A percentile compares a stretch with the other conserved stretches of the same genome.
Evolutionary conservation across 2,113 vertebrate species (phyloP).

Genomic region (Cromileptes altivelis): DNA sequence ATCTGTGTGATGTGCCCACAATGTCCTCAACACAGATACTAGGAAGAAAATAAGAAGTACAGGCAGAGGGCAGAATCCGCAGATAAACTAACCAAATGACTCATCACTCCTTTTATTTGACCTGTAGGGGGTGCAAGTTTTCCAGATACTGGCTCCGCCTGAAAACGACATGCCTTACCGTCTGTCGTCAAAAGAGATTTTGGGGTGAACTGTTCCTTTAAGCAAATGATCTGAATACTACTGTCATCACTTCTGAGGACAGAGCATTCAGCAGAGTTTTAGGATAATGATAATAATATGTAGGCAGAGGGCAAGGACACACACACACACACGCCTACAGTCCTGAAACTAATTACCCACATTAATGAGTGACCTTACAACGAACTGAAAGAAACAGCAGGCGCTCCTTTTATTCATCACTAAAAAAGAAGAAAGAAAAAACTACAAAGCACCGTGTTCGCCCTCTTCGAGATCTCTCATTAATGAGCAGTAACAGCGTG

Average conservation of each 20-base stretch:
- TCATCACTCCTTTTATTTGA: no score
- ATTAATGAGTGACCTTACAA: conserved; percentile 45
- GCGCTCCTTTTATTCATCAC: conserved; percentile 10
- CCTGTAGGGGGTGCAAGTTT: no score
- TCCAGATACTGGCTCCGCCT: no score
- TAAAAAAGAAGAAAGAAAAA: conserved; percentile 20
- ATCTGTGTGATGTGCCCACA: no score
- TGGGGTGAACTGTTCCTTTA: not conserved
- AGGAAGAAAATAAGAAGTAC: no score
- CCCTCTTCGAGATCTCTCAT: not conserved
- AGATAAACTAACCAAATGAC: no score
- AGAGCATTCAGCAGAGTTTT: not conserved
- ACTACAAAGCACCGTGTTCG: conserved; percentile 26
- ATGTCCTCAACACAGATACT: no score
- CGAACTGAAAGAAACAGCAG: conserved; percentile 33
- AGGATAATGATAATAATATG: conserved; percentile 1
- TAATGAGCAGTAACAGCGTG: conserved; percentile 45
- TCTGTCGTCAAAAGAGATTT: no score
- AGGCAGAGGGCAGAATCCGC: no score
- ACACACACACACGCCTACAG: not conserved
- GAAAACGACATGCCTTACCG: no score
- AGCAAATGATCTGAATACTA: not conserved
- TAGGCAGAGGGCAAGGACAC: not conserved
- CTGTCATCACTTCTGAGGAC: not conserved
- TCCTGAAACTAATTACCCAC: conserved; percentile 34